Base-by-base conservation (phyloP, 1,140 invertebrate genomes). In the Leptopilina boulardi region DNA sequence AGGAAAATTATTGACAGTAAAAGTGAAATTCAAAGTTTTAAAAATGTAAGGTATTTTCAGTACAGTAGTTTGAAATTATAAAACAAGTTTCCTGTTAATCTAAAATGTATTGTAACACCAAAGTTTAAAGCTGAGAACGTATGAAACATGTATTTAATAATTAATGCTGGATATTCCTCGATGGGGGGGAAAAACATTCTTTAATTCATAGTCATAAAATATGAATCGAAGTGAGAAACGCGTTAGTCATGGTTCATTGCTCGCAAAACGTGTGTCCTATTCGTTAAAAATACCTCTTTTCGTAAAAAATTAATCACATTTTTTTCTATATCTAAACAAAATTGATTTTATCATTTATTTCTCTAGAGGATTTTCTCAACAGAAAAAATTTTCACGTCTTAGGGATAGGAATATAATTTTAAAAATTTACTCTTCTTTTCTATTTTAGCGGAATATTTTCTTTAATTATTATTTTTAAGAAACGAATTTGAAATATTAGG, bases 181-280 rank as follows among this genome's bases (percentile, higher is more conserved):
- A 30, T 30, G 3, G 23, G 56, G n/a, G n/a, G n/a, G n/a, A n/a
- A n/a, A 3, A 66, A 13, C 13, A 30, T 66, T 66, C 56, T 66
- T 66, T 66, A 66, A 66, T 66, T 66, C 56, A 66, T 66, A 30
- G 56, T 30, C 56, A 66, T 66, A 66, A 30, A 66, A 66, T 66
- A 66, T 66, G 11, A n/a, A 66, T 30, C 26, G 56, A 30, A 66
- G 23, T 66, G 23, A 30, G 26, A 30, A 66, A 66, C 56, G 13
- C 23, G 23, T 66, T 66, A 66, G 56, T 66, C 56, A 26, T 30
- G 13, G 23, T 30, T 66, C 21, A 66, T 30, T 66, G 21, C 26
- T 66, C 26, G 4, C 13, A 66, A 23, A 4, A 66, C 10, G 30
- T 13, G 56, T 66, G 54, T 23, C 10, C 26, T 34, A 30, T 66